Base-by-base conservation (phyloP, 2,888 invertebrate genomes). In the Hermaeophaga mercurialis region DNA sequence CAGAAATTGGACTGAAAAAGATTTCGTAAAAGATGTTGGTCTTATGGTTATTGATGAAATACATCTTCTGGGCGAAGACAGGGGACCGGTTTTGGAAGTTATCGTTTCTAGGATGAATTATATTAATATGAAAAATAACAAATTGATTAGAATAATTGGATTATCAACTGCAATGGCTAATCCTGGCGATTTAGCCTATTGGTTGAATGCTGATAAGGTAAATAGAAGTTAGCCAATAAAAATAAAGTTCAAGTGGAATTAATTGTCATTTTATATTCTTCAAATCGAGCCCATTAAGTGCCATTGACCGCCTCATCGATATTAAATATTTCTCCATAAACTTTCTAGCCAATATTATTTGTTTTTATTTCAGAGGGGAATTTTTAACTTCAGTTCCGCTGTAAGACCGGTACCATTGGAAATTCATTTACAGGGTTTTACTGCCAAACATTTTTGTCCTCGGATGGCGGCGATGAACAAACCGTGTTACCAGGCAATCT, bases 391-490 rank as follows among this genome's bases (percentile, higher is more conserved):
- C 76, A 73, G 96, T 54, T 97, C 99, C 0, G 94, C 96, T 0
- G 99, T 99, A 0, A 85, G 99, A 14, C 99, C 99, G 0, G 98
- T 99, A 8, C 98, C 98, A 0, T 80, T 99, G 28, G 94, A 94
- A 80, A 89, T 90, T 8, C 90, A 90, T 71, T 69, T 79, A 31
- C 87, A 90, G 45, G 99, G 99, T 0, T 99, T 95, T 75, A 91
- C 96, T 0, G 99, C 96, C 2, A 94, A 97, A 64, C 96, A 99
- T 77, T 99, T 99, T 80, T 99, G 99, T 71, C 99, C 99, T 0
- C 86, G 99, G 43, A 99, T 99, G 99, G 90, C 96, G 60, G 91
- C 96, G 0, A 99, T 99, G 99, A 99, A 99, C 80, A 92, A 96
- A 71, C 98, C 99, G 0, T 90, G 95, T 0, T 99, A 92, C 80